A percentile compares a stretch with the other conserved stretches of the same genome.
These are phyloP conservation scores for Buceros bicornis DNA, from an alignment of 2,797 vertebrate genomes.

Conservation along the genomic window DNA sequence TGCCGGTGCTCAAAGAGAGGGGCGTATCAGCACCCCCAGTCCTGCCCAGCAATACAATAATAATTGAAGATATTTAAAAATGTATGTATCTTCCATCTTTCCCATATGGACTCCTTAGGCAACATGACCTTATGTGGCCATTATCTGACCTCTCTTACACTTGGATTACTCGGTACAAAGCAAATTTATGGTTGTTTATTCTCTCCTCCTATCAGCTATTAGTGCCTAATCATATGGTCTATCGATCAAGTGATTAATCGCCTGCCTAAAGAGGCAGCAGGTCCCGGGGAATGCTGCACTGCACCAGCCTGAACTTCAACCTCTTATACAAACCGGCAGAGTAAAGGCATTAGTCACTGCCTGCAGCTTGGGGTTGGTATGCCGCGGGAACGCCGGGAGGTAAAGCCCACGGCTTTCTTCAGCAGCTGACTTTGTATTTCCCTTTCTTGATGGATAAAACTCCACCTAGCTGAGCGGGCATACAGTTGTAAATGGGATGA, in stretches of 20 bases:
- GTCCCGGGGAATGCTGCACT: conserved; percentile 82
- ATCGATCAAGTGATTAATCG: conserved; percentile 91
- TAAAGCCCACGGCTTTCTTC: conserved; percentile 77
- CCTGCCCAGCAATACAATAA: conserved; percentile 14
- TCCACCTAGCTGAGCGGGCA: conserved; percentile 64
- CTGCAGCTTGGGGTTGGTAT: conserved; percentile 55
- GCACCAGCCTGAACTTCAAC: conserved; percentile 83
- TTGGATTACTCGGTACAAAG: conserved; percentile 86
- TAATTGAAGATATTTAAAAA: conserved; percentile 77
- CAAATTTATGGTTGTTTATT: conserved; percentile 85
- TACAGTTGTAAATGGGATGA: conserved; percentile 73
- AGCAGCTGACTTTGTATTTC: conserved; percentile 68
- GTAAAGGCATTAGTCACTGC: conserved; percentile 80
- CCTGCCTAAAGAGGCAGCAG: conserved; percentile 84
- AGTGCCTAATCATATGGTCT: conserved; percentile 91
- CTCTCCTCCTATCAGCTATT: conserved; percentile 86
- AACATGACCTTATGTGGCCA: conserved; percentile 84
- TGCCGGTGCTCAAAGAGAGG: neutral
- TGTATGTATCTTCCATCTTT: conserved; percentile 74
- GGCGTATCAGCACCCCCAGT: neutral
- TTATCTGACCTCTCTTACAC: conserved; percentile 85
- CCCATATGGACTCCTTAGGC: conserved; percentile 76
- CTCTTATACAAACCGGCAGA: conserved; percentile 80
- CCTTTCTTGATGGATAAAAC: conserved; percentile 69
- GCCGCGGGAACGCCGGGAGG: conserved; percentile 75